Conservation (phyloP, 2,888 invertebrate genomes). For the Luperina testacea region DNA sequence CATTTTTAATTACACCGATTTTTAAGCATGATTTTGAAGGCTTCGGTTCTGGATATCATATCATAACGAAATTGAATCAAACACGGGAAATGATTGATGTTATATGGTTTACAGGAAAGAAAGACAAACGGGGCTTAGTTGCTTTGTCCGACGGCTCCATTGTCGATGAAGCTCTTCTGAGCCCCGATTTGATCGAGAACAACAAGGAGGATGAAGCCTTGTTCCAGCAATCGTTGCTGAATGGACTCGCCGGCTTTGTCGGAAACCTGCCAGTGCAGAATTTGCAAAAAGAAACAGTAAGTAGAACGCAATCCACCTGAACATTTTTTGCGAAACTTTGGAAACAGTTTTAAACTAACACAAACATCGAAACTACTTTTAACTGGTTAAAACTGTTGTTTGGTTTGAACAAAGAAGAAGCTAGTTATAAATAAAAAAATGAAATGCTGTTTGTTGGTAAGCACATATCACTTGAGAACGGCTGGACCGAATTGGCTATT, state of each 20-base stretch:
- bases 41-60: not conserved
- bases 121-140: conserved; percentile 92
- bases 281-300: conserved; percentile 91
- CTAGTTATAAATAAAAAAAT: too few species aligned
- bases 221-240: conserved; percentile 89
- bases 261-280: conserved; percentile 91
- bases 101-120: conserved; percentile 81
- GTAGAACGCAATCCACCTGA: conserved; percentile 42
- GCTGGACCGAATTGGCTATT: too few species aligned
- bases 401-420: too few species aligned
- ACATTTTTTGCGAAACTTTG: too few species aligned
- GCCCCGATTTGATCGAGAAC: conserved; percentile 78
- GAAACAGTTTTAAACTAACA: not conserved
- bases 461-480: too few species aligned
- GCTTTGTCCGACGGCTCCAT: conserved; percentile 92
- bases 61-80: not conserved
- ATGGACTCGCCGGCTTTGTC: conserved; percentile 93
- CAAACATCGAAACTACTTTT: not conserved
- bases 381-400: not conserved
- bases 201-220: conserved; percentile 78
- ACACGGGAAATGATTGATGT: not conserved
- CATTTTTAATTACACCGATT: not conserved
- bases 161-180: conserved; percentile 91
- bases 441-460: too few species aligned
- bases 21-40: not conserved